Evolutionary conservation across 2,113 vertebrate genomes (phyloP).

Genomic region (Eubucco bourcierii): DNA sequence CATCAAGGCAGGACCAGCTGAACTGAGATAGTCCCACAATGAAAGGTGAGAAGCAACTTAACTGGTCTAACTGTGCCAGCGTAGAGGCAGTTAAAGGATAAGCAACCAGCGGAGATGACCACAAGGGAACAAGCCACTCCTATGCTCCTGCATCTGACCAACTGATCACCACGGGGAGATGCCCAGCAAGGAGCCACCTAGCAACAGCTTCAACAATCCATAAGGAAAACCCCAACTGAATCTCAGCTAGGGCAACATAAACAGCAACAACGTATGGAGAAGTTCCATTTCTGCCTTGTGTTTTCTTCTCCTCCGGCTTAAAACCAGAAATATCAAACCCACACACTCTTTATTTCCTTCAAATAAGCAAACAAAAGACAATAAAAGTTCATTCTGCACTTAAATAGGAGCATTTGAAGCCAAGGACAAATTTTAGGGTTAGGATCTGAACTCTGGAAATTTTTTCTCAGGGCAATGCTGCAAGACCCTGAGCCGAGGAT

Average conservation of each 20-base stretch:
- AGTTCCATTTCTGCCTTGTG: neutral
- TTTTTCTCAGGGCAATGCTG: neutral
- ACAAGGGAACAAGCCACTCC: neutral
- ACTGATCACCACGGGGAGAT: fast-evolving
- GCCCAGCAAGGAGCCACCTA: neutral
- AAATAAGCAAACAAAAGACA: neutral
- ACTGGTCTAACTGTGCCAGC: too few species aligned
- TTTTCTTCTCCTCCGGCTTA: neutral
- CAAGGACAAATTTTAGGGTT: neutral
- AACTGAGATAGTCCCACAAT: fast-evolving
- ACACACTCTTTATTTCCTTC: neutral
- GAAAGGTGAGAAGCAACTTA: neutral
- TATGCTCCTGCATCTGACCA: neutral
- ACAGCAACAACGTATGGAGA: neutral
- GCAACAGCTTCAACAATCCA: neutral
- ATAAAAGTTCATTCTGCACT: neutral
- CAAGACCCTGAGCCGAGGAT: neutral
- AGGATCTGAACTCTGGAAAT: neutral
- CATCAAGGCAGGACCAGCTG: neutral
- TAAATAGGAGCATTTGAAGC: neutral
- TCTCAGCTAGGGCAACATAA: neutral
- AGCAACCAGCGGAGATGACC: neutral
- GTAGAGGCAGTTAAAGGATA: neutral
- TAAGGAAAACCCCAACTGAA: fast-evolving
- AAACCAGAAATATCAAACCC: neutral